These are phyloP conservation scores for Monopis laevigella DNA, from an alignment of 2,888 invertebrate species.

Conservation along the genomic window DNA sequence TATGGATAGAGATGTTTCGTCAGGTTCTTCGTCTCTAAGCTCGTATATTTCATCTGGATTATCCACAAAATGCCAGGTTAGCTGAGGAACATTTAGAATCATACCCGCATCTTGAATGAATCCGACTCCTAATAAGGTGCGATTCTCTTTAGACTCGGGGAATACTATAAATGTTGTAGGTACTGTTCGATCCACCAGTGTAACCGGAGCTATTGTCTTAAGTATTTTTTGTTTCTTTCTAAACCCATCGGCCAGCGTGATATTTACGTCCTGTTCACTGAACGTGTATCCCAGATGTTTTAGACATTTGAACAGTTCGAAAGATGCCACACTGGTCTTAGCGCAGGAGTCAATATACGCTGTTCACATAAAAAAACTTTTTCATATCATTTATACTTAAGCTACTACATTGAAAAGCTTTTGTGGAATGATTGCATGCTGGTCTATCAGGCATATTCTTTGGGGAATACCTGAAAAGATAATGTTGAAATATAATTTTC, in stretches of 20 bases:
- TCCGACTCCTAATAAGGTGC: constrained; percentile 22
- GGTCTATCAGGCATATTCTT: too few species aligned
- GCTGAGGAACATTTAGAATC: constrained; percentile 22
- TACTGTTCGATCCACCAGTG: constrained; percentile 12
- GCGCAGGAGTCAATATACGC: constrained; percentile 18
- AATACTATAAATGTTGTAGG: constrained; percentile 21
- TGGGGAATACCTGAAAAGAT: too few species aligned
- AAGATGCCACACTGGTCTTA: constrained; percentile 17
- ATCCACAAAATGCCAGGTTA: constrained; percentile 19
- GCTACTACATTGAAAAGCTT: too few species aligned
- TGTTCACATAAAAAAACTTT: too few species aligned
- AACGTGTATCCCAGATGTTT: constrained; percentile 12
- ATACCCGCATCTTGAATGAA: constrained; percentile 23
- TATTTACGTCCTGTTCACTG: neutral
- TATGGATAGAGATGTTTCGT: too few species aligned
- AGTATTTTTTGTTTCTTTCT: constrained; percentile 15
- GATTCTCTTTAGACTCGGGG: constrained; percentile 19
- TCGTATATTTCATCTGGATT: constrained; percentile 22
- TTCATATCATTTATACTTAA: too few species aligned
- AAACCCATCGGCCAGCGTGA: constrained; percentile 18
- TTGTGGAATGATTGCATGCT: too few species aligned
- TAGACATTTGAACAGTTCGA: constrained; percentile 13
- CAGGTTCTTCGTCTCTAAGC: constrained; percentile 13
- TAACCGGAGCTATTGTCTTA: constrained; percentile 11
- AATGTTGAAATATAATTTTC: too few species aligned